phyloP scores from a whole-genome alignment of 2,888 invertebrate species.

The Ceratothoa steindachneri region DNA sequence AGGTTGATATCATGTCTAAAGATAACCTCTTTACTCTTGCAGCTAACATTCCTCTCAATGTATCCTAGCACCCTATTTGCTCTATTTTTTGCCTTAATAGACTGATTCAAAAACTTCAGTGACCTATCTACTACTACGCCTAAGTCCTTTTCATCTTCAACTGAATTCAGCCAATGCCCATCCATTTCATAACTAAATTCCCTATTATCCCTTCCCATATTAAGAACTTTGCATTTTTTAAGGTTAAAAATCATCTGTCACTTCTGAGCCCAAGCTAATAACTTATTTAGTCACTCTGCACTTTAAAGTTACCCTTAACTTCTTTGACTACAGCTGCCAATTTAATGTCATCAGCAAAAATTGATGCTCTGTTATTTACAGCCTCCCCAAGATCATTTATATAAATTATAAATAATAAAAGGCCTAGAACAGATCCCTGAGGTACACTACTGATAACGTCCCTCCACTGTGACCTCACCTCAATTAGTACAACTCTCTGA shows the following conservation, averaged over 20 bases:
- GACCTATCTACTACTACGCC: no score
- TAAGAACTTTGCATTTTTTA: background rate
- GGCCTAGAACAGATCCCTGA: background rate
- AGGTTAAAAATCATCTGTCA: background rate
- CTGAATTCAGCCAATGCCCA: background rate
- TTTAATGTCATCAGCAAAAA: background rate
- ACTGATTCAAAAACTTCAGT: no score
- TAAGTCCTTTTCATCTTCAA: no score
- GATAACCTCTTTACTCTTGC: no score
- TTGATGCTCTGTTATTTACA: background rate
- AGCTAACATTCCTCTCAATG: no score
- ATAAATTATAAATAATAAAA: background rate
- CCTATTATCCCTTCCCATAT: background rate
- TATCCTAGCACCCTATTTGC: no score
- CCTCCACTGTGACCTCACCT: background rate
- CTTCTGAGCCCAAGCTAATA: background rate
- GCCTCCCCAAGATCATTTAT: background rate
- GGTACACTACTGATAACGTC: background rate
- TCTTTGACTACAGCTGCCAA: background rate
- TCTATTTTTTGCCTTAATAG: no score
- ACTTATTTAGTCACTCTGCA: background rate
- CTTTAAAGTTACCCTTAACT: background rate
- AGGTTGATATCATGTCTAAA: no score
- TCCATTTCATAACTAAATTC: background rate
- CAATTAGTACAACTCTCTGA: background rate